phyloP scores from a whole-genome alignment of 92 coral and sea anemone species.

The Metridium senile region DNA sequence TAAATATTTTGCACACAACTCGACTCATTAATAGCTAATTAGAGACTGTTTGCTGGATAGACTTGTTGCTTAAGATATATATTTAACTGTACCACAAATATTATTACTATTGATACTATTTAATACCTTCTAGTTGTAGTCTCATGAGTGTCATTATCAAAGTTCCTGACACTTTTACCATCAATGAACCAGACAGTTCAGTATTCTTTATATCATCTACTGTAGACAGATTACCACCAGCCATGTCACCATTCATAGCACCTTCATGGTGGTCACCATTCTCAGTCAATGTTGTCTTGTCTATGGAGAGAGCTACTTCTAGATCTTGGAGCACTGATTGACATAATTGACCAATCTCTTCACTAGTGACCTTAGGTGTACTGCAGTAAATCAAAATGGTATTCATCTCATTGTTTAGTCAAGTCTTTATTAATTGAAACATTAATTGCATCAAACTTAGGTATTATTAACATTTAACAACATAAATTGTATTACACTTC shows the following conservation, averaged over 20 bases:
- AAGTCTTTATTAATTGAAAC: too few species aligned
- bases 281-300: conserved; percentile 31
- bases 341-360: conserved; percentile 93
- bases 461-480: too few species aligned
- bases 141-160: conserved; percentile 81
- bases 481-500: too few species aligned
- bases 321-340: conserved; percentile 96
- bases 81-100: too few species aligned
- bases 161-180: conserved; percentile 85
- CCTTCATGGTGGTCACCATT: conserved; percentile 28
- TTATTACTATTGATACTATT: too few species aligned
- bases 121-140: conserved; percentile 76
- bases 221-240: conserved; percentile 30
- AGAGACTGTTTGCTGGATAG: too few species aligned
- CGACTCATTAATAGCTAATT: too few species aligned
- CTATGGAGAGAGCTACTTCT: conserved; percentile 66
- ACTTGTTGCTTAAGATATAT: too few species aligned
- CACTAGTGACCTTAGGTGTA: conserved; percentile 67
- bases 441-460: too few species aligned
- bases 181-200: conserved; percentile 61
- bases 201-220: conserved; percentile 34
- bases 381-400: conserved; percentile 33
- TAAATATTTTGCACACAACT: too few species aligned
- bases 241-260: conserved; percentile 47
- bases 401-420: too few species aligned